Conservation (phyloP, 1,140 invertebrate species). For the Trichonephila clavata region DNA sequence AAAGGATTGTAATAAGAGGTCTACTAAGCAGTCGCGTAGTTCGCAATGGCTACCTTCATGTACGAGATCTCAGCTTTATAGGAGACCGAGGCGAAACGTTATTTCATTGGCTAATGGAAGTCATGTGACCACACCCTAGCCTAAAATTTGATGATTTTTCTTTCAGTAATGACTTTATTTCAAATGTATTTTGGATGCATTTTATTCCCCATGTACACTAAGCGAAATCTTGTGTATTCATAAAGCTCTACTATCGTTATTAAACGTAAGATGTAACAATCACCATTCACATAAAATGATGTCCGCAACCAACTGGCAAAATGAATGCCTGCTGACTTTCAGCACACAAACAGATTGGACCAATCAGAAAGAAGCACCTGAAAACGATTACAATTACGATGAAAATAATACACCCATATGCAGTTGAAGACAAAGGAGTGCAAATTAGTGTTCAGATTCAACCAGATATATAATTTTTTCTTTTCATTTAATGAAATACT, state of each 20-base stretch:
- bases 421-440: neutral
- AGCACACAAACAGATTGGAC: conserved; percentile 29
- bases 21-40: neutral
- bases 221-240: neutral
- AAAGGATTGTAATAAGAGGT: conserved; percentile 47
- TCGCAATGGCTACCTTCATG: conserved; percentile 63
- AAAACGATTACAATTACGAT: conserved; percentile 60
- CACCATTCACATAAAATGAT: neutral
- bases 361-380: conserved; percentile 1
- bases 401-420: neutral
- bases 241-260: neutral
- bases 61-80: conserved; percentile 47
- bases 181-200: neutral
- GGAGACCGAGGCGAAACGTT: conserved; percentile 18
- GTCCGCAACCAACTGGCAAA: neutral
- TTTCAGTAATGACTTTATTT: neutral
- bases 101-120: conserved; percentile 60
- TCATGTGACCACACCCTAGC: conserved; percentile 67
- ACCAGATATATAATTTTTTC: no score
- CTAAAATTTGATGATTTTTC: conserved; percentile 1
- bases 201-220: neutral
- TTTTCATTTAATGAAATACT: no score
- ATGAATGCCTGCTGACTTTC: conserved; percentile 16
- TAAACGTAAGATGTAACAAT: neutral
- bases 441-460: no score